Evolutionary conservation across 1,140 invertebrate species (phyloP), one percentile per base, ranked within the genome.

Genomic region (Tetragonula clypearis): DNA sequence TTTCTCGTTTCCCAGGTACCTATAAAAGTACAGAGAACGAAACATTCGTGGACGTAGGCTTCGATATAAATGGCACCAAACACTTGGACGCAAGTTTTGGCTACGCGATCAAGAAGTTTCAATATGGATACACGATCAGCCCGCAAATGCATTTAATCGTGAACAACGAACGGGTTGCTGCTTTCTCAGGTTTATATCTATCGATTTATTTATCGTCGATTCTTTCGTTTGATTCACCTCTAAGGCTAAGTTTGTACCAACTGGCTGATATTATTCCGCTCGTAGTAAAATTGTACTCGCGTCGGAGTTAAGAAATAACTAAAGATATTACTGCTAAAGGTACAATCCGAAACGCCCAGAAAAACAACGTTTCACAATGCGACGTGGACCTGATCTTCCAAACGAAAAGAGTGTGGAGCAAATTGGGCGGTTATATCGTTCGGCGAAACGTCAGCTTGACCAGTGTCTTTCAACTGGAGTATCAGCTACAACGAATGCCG

Each of bases 21-120:
- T 97, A 97, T 75, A 96, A 96, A 85, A 96, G 97, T 91, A 95
- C 96, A 14, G 95, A 96, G 0, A 94, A 96, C 84, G 96, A 97
- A 87, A 96, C 96, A 79, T 96, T 96, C 60, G 91, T 97, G n/a
- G 95, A 96, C 76, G 95, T 97, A 2, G 96, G 95, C 17, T 91
- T 97, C 2, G 96, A 97, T 90, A 96, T 97, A 53, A 96, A 97
- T 88, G 96, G 96, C 0, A 95, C 96, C 35, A 97, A 97, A 88
- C 96, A 97, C 90, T 95, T 97, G 58, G 96, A 97, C 90, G 96
- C 96, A 89, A 90, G 94, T 92, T 35, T 96, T 91, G 93, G 96
- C 92, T 92, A 96, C 93, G 88, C 93, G 55, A 94, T 94, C 69
- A 94, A 95, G 79, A 93, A 94, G 69, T 94, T 94, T 55, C 96